These are phyloP conservation scores for Periophthalmodon schlosseri DNA, from an alignment of 2,113 vertebrate genomes.

Conservation along the genomic window DNA sequence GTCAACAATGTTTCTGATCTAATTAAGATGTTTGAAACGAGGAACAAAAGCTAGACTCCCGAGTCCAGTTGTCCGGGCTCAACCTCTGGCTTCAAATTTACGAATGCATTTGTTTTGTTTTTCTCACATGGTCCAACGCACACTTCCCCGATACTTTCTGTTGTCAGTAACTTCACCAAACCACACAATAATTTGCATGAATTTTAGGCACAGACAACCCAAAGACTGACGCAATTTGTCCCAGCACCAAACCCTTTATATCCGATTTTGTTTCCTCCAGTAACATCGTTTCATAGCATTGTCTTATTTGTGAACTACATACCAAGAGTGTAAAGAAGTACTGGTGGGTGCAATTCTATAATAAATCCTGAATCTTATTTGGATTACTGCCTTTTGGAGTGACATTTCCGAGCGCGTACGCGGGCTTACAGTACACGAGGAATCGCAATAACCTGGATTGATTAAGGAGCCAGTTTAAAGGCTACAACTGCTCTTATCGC, in stretches of 20 bases:
- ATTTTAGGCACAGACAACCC: conserved; percentile 47
- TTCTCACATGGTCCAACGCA: conserved; percentile 24
- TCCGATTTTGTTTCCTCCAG: conserved; percentile 16
- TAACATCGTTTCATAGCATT: conserved; percentile 1
- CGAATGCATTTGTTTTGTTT: conserved; percentile 47
- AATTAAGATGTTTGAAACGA: conserved; percentile 30
- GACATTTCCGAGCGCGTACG: conserved; percentile 16
- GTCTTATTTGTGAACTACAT: conserved; percentile 30
- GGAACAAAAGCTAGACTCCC: conserved; percentile 4
- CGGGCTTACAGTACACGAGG: conserved; percentile 1
- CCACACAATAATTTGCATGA: conserved; percentile 40
- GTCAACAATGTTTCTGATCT: conserved; percentile 45
- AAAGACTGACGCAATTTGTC: conserved; percentile 45
- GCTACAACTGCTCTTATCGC: conserved; percentile 20
- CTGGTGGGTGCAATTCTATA: not conserved
- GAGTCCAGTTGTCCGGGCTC: conserved; percentile 30
- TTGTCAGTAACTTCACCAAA: conserved; percentile 29
- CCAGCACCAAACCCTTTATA: conserved; percentile 7
- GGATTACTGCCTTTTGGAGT: conserved; percentile 7
- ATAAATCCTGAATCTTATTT: conserved; percentile 21
- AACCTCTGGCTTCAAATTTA: conserved; percentile 38
- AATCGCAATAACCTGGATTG: conserved; percentile 24
- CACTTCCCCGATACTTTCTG: conserved; percentile 22
- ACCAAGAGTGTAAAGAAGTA: not conserved
- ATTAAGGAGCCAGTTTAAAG: conserved; percentile 18